These are phyloP conservation scores for Lamprologus tigripictilis DNA, from an alignment of 2,113 vertebrate species.

Conservation along the genomic window DNA sequence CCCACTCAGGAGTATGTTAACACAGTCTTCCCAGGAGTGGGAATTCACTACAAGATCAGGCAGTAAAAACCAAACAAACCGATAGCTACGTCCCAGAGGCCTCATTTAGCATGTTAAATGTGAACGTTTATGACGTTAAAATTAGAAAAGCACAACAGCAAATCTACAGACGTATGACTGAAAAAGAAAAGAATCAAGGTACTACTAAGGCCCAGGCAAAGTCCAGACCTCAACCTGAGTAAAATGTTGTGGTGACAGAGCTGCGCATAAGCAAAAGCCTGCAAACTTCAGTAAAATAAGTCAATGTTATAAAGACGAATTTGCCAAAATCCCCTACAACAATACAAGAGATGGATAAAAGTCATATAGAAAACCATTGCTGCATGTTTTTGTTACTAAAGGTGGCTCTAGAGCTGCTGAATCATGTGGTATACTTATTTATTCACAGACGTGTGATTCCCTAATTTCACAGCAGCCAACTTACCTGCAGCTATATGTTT, in stretches of 20 bases:
- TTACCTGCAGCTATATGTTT: background rate
- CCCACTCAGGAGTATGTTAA: background rate
- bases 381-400: background rate
- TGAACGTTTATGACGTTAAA: background rate
- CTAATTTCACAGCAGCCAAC: accelerated
- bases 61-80: background rate
- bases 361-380: background rate
- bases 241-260: background rate
- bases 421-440: background rate
- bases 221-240: background rate
- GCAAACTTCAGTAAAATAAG: background rate
- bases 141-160: background rate
- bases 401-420: background rate
- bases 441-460: background rate
- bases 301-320: accelerated
- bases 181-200: background rate
- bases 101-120: background rate
- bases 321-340: accelerated
- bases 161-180: background rate
- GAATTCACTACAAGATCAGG: background rate
- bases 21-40: background rate
- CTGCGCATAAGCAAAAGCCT: background rate
- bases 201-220: background rate
- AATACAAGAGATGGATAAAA: accelerated
- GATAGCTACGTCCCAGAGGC: background rate